Evolutionary conservation across 2,888 invertebrate genomes (phyloP).

Genomic region (Phaedon cochleariae): DNA sequence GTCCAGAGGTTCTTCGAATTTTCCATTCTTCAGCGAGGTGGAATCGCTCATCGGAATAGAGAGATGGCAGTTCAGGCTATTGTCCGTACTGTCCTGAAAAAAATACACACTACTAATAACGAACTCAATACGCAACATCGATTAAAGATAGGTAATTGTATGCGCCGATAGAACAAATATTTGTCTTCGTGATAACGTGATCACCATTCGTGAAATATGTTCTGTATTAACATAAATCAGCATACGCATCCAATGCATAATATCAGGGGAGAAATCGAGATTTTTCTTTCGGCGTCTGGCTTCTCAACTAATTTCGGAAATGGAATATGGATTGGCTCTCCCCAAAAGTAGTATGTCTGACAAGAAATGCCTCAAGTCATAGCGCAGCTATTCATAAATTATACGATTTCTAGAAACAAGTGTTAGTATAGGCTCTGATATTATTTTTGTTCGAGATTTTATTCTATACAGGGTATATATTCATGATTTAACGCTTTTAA

Average conservation of each 20-base stretch:
- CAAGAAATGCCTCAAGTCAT: too few relatives aligned
- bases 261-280: too few relatives aligned
- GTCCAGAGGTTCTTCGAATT: constrained; percentile 45
- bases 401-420: too few relatives aligned
- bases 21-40: constrained; percentile 45
- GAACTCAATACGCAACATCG: background rate
- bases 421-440: too few relatives aligned
- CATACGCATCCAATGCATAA: background rate
- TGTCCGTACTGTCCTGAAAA: constrained; percentile 46
- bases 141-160: background rate
- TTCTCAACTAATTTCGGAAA: too few relatives aligned
- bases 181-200: background rate
- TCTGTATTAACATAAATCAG: background rate
- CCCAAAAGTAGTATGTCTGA: too few relatives aligned
- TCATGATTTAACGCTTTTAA: too few relatives aligned
- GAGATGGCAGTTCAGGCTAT: constrained; percentile 44
- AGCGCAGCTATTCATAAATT: too few relatives aligned
- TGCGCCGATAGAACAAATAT: background rate
- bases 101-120: background rate
- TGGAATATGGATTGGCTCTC: too few relatives aligned
- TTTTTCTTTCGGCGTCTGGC: too few relatives aligned
- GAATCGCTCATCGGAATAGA: constrained; percentile 43
- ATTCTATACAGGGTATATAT: too few relatives aligned
- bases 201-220: background rate
- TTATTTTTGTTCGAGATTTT: too few relatives aligned